These are phyloP conservation scores for Pseudocheirus occidentalis DNA, from an alignment of 2,797 vertebrate genomes.

Conservation along the genomic window DNA sequence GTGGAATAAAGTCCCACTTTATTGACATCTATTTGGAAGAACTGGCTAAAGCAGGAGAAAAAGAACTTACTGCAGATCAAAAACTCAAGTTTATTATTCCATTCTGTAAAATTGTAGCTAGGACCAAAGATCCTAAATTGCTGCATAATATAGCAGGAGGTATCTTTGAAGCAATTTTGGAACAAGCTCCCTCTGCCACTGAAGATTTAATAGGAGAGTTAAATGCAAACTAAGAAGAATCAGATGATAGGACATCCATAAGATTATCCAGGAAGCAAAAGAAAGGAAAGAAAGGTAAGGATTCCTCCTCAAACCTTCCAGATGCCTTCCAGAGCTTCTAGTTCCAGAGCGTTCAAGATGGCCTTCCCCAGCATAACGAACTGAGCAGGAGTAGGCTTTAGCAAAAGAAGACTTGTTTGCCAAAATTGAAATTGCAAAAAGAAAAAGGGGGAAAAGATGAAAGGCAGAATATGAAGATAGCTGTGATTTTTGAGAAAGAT, in stretches of 20 bases:
- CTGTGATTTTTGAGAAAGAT: not conserved
- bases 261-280: too few relatives aligned
- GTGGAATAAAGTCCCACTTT: constrained; percentile 91
- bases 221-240: constrained; percentile 6
- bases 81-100: constrained; percentile 91
- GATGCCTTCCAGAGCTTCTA: too few relatives aligned
- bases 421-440: constrained; percentile 25
- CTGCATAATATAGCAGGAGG: constrained; percentile 81
- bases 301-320: constrained; percentile 38
- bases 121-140: constrained; percentile 86
- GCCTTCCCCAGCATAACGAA: constrained; percentile 84
- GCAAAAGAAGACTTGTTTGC: constrained; percentile 80
- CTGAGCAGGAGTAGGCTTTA: constrained; percentile 84
- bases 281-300: constrained; percentile 66
- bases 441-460: constrained; percentile 23
- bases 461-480: not conserved
- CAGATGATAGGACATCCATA: rapidly evolving
- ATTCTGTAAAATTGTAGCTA: constrained; percentile 91
- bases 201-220: constrained; percentile 92
- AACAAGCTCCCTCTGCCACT: constrained; percentile 93
- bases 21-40: constrained; percentile 93
- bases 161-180: constrained; percentile 91
- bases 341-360: constrained; percentile 81
- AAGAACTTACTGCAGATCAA: constrained; percentile 93
- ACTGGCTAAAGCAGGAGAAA: constrained; percentile 88